A percentile compares a stretch with the other conserved stretches of the same genome.
phyloP scores from a whole-genome alignment of 2,888 invertebrate genomes.

The Laothoe populi region DNA sequence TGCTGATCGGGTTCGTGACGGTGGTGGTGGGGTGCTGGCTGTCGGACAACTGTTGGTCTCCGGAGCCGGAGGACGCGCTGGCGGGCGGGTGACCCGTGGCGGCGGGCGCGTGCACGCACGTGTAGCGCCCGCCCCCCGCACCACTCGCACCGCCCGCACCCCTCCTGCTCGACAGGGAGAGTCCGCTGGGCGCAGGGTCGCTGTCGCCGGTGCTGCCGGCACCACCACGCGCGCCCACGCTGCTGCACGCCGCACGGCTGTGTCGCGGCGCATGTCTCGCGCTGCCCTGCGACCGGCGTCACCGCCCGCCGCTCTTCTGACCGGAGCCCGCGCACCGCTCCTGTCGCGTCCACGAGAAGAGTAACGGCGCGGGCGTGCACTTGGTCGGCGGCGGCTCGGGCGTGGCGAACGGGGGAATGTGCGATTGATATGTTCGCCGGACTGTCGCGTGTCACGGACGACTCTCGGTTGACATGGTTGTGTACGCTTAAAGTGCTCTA shows the following conservation, averaged over 20 bases:
- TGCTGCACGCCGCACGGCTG: slow-evolving; percentile 68
- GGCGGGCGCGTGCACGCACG: slow-evolving; percentile 86
- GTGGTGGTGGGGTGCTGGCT: slow-evolving; percentile 91
- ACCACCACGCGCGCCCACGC: slow-evolving; percentile 63
- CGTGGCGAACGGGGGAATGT: slow-evolving; percentile 69
- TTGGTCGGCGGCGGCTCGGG: too few relatives aligned
- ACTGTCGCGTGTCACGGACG: slow-evolving; percentile 7
- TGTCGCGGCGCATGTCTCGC: slow-evolving; percentile 70
- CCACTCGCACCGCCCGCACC: slow-evolving; percentile 39
- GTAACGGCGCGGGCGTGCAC: slow-evolving; percentile 73
- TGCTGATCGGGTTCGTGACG: slow-evolving; percentile 89
- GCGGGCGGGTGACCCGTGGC: slow-evolving; percentile 89
- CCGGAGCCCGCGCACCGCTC: slow-evolving; percentile 61
- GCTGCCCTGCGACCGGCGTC: slow-evolving; percentile 62
- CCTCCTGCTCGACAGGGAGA: slow-evolving; percentile 52
- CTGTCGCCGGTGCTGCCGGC: slow-evolving; percentile 73
- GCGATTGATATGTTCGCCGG: slow-evolving; percentile 43
- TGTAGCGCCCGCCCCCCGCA: slow-evolving; percentile 82
- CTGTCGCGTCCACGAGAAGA: slow-evolving; percentile 72
- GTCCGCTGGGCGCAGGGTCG: slow-evolving; percentile 65
- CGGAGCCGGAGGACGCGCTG: slow-evolving; percentile 88
- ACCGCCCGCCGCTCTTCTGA: slow-evolving; percentile 65
- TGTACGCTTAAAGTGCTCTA: slow-evolving; percentile 56
- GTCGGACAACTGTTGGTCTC: slow-evolving; percentile 91
- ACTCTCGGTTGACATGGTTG: slow-evolving; percentile 49